Evolutionary conservation across 2,113 vertebrate genomes (phyloP).

Genomic region (Nerophis ophidion): DNA sequence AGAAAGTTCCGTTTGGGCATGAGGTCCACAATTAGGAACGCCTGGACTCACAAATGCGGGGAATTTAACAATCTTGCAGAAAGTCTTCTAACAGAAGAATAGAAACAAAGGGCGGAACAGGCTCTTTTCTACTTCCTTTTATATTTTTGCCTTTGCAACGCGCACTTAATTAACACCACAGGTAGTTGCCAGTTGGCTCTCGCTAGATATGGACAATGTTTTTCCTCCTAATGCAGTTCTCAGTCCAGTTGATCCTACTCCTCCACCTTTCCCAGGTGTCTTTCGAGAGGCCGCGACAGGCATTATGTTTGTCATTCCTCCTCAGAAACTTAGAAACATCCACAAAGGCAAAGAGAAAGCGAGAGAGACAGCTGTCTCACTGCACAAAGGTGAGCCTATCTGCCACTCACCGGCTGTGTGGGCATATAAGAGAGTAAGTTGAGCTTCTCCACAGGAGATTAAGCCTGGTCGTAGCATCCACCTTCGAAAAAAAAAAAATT

Average conservation of each 20-base stretch:
- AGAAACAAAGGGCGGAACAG: neutral
- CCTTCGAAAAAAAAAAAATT: conserved; percentile 35
- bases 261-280: conserved; percentile 16
- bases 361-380: conserved; percentile 42
- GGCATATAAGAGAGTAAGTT: conserved; percentile 19
- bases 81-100: too few species aligned
- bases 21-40: too few species aligned
- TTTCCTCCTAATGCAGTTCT: conserved; percentile 31
- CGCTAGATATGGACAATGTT: conserved; percentile 17
- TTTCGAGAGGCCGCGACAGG: conserved; percentile 43
- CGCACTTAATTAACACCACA: conserved; percentile 40
- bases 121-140: conserved; percentile 11
- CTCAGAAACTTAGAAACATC: conserved; percentile 45
- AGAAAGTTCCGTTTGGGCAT: too few species aligned
- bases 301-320: conserved; percentile 31
- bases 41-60: too few species aligned
- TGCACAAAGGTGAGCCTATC: conserved; percentile 44
- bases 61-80: too few species aligned
- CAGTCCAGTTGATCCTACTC: conserved; percentile 34
- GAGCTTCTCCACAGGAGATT: conserved; percentile 53
- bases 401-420: conserved; percentile 29
- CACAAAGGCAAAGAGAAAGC: conserved; percentile 39
- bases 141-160: conserved; percentile 5
- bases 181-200: neutral
- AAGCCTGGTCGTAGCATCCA: conserved; percentile 48